A percentile compares a stretch with the other conserved stretches of the same genome.
These are phyloP conservation scores for Cydia amplana DNA, from an alignment of 1,140 invertebrate genomes.

Conservation along the genomic window DNA sequence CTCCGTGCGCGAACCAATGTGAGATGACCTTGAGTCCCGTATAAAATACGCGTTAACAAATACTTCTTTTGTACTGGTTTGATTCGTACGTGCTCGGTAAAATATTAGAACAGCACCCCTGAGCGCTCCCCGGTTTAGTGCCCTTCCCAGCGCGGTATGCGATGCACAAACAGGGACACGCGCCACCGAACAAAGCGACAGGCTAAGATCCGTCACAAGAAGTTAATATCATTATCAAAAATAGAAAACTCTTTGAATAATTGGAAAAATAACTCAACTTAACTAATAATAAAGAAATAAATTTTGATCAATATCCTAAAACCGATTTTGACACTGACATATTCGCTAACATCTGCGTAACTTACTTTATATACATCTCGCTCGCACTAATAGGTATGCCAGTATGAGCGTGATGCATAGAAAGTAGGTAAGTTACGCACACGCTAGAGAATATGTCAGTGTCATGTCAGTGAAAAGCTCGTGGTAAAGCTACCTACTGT, in stretches of 20 bases:
- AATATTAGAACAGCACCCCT: slow-evolving; percentile 34
- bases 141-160: slow-evolving; percentile 2
- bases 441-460: no score
- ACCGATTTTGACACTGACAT: no score
- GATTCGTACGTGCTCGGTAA: neutral
- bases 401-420: no score
- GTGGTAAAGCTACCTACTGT: no score
- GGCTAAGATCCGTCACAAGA: neutral
- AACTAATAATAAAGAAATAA: no score
- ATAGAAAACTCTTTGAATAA: neutral
- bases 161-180: slow-evolving; percentile 9
- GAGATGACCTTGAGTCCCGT: neutral
- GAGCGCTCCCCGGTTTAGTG: slow-evolving; percentile 11
- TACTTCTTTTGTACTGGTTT: neutral
- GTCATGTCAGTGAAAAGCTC: no score
- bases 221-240: neutral
- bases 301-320: no score
- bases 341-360: no score
- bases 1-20: neutral
- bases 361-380: no score
- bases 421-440: no score
- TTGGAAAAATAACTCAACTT: no score
- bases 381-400: no score
- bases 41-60: neutral
- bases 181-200: neutral